Evolutionary conservation across 1,140 invertebrate genomes (phyloP).

Genomic region (Hyphantria cunea): DNA sequence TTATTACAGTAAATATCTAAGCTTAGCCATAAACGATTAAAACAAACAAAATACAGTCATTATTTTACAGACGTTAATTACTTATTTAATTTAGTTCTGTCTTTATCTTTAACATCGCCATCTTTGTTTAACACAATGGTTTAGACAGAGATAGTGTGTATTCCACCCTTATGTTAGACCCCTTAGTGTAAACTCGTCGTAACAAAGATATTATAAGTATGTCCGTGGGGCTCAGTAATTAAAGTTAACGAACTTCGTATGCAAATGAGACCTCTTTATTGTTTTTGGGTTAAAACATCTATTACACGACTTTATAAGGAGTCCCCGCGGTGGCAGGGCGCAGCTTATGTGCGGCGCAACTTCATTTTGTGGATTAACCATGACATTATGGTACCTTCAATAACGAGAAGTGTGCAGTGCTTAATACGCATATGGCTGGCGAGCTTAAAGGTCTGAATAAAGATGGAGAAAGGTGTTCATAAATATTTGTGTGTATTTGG

Average conservation of each 20-base stretch:
- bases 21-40: neutral
- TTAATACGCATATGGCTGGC: too few species aligned
- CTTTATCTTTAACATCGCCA: neutral
- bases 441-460: too few species aligned
- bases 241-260: slow-evolving; percentile 40
- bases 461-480: too few species aligned
- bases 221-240: slow-evolving; percentile 33
- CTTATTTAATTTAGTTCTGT: slow-evolving; percentile 14
- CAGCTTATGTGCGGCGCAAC: slow-evolving; percentile 38
- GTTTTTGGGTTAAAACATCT: slow-evolving; percentile 39
- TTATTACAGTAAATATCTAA: neutral
- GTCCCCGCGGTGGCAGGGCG: slow-evolving; percentile 26
- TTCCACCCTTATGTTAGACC: slow-evolving; percentile 11
- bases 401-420: slow-evolving; percentile 4
- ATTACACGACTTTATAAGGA: slow-evolving; percentile 40
- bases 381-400: slow-evolving; percentile 40
- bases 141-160: neutral
- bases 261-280: slow-evolving; percentile 37
- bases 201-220: slow-evolving; percentile 30
- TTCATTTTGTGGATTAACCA: slow-evolving; percentile 46
- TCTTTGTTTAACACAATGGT: neutral
- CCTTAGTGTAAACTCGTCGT: slow-evolving; percentile 13
- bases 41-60: slow-evolving; percentile 16
- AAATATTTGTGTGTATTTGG: too few species aligned
- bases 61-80: slow-evolving; percentile 5